Conservation (phyloP, 2,888 invertebrate species). For the Ichneumoninae sp. region DNA sequence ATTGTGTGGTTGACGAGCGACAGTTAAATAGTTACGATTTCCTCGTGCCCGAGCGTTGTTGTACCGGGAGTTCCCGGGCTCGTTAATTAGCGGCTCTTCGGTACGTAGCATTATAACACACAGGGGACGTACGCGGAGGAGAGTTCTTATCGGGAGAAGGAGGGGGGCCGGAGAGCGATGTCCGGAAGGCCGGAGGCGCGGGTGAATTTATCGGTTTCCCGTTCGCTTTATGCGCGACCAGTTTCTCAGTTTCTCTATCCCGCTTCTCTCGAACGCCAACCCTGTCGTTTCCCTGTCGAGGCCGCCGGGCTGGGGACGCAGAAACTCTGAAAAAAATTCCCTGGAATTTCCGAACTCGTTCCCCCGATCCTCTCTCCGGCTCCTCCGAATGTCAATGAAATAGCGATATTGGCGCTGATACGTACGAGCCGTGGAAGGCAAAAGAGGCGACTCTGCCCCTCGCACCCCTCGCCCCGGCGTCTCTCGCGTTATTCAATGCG, state of each 20-base stretch:
- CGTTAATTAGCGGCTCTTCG: conserved; percentile 62
- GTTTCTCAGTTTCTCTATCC: conserved; percentile 51
- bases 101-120: conserved; percentile 22
- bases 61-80: conserved; percentile 49
- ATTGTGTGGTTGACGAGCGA: conserved; percentile 65
- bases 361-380: conserved; percentile 17
- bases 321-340: conserved; percentile 25
- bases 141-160: conserved; percentile 61
- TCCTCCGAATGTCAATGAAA: conserved; percentile 69
- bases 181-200: conserved; percentile 64
- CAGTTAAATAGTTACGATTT: conserved; percentile 68
- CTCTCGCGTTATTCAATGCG: conserved; percentile 60
- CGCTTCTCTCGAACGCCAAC: conserved; percentile 43
- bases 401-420: conserved; percentile 71
- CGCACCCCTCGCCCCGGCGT: conserved; percentile 44
- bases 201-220: conserved; percentile 69
- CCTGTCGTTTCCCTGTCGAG: conserved; percentile 56
- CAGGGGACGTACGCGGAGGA: background rate
- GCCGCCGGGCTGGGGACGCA: conserved; percentile 24
- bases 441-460: conserved; percentile 60
- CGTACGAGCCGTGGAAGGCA: conserved; percentile 46
- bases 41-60: conserved; percentile 63
- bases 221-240: conserved; percentile 65
- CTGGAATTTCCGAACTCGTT: conserved; percentile 7
- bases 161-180: conserved; percentile 48